Conservation (phyloP, 2,797 vertebrate species). For the Zalophus californianus region DNA sequence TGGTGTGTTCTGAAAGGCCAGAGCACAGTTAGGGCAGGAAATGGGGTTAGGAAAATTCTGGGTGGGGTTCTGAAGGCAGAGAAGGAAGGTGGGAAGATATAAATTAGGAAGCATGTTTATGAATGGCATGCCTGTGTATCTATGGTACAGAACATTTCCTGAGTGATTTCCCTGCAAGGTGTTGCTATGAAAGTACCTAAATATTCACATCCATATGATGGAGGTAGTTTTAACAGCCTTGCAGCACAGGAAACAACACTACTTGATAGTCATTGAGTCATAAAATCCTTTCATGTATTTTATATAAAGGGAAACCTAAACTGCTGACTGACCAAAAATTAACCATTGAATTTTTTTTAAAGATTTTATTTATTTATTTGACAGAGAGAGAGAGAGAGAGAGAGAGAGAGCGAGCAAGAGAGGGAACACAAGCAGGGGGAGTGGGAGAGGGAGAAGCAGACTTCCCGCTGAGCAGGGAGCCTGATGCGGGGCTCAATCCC, state of each 20-base stretch:
- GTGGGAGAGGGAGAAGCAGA: too few species aligned
- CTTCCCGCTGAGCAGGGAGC: too few species aligned
- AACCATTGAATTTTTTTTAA: not conserved
- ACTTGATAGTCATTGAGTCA: conserved; percentile 36
- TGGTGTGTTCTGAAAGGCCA: not conserved
- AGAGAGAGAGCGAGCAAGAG: too few species aligned
- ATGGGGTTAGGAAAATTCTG: not conserved
- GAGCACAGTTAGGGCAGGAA: not conserved
- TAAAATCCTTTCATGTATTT: conserved; percentile 51
- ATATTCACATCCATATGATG: not conserved
- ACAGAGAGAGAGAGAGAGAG: too few species aligned
- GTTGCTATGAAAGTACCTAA: conserved; percentile 38
- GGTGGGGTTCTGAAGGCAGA: not conserved
- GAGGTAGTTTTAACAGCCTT: not conserved
- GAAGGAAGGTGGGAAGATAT: not conserved
- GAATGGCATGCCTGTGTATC: not conserved
- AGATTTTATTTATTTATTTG: too few species aligned
- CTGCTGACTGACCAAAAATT: conserved; percentile 24
- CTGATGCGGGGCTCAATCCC: too few species aligned
- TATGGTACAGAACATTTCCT: not conserved
- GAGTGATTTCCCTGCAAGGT: not conserved
- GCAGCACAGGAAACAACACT: not conserved
- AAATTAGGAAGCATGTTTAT: not conserved
- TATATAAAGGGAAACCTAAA: conserved; percentile 53
- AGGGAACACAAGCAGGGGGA: too few species aligned